phyloP scores from a whole-genome alignment of 2,113 vertebrate genomes.

The Hemiprocne comata region DNA sequence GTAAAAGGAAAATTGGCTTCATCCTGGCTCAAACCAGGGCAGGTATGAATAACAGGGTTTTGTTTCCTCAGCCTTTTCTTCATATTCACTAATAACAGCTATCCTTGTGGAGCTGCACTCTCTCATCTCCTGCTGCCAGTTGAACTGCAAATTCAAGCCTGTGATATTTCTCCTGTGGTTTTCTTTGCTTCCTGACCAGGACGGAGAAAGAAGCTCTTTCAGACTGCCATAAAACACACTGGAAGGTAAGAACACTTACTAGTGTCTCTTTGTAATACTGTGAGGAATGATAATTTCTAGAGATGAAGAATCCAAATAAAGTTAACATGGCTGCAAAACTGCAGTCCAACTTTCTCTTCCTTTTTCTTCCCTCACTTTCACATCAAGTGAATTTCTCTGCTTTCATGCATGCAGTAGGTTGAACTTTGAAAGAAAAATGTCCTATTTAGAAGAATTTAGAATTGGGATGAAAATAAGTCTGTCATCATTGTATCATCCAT shows the following conservation, averaged over 20 bases:
- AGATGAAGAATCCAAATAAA: background rate
- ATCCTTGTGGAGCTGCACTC: fast-evolving
- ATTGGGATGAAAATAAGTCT: conserved; percentile 46
- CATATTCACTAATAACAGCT: background rate
- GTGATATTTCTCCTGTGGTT: background rate
- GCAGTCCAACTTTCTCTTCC: background rate
- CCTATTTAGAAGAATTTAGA: conserved; percentile 32
- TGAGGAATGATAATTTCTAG: background rate
- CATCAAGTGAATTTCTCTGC: background rate
- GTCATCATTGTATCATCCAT: conserved; percentile 20
- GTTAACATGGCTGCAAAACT: background rate
- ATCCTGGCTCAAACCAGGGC: too few relatives aligned
- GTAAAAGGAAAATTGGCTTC: too few relatives aligned
- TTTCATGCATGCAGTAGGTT: background rate
- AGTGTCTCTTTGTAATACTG: background rate
- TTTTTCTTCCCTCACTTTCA: background rate
- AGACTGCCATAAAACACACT: background rate
- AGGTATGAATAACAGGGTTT: background rate
- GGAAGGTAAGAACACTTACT: background rate
- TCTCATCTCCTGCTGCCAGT: background rate
- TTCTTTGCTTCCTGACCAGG: background rate
- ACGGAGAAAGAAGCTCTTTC: background rate
- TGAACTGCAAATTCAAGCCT: background rate
- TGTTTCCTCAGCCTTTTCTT: background rate
- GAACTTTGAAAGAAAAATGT: conserved; percentile 23